Percentiles rank a stretch among this genome's conserved stretches.
Evolutionary conservation across 64 coral and sea anemone genomes (phyloP).

Genomic region (Stichodactyla helianthus): DNA sequence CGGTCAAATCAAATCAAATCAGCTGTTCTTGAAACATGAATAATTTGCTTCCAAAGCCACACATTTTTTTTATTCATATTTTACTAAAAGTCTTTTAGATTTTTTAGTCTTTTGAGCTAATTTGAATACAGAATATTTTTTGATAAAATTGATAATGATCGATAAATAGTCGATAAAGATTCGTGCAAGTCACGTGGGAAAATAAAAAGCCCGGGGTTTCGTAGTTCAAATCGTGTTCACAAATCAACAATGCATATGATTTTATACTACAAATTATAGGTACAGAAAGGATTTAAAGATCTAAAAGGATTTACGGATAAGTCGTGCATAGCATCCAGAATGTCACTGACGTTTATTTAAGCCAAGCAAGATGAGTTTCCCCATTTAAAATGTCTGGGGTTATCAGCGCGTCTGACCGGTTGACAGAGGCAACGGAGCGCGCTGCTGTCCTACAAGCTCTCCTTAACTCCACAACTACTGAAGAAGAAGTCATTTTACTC

Average conservation of each 20-base stretch:
- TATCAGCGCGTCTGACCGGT: not conserved
- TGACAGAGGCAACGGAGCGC: constrained; percentile 9
- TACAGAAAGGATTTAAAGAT: constrained; percentile 23
- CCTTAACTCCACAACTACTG: constrained; percentile 48
- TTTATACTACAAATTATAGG: constrained; percentile 7
- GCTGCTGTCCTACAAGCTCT: constrained; percentile 15
- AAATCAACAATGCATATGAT: constrained; percentile 7
- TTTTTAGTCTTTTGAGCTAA: not conserved
- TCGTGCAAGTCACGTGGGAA: constrained; percentile 54
- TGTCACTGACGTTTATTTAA: not conserved
- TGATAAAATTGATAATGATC: not conserved
- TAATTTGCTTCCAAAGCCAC: not conserved
- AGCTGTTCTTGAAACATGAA: not conserved
- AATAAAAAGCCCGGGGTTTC: constrained; percentile 51
- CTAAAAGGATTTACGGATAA: constrained; percentile 16
- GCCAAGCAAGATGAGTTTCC: not conserved
- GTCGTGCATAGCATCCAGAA: not conserved
- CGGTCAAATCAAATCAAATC: not conserved
- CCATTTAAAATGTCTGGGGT: not conserved
- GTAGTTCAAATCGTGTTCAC: not conserved
- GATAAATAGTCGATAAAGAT: not conserved
- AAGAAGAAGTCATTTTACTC: constrained; percentile 75
- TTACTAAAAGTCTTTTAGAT: not conserved
- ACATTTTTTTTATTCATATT: not conserved
- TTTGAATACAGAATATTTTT: not conserved